A percentile compares a stretch with the other conserved stretches of the same genome.
phyloP scores from a whole-genome alignment of 2,888 invertebrate species.

The Lepidonotus clava region DNA sequence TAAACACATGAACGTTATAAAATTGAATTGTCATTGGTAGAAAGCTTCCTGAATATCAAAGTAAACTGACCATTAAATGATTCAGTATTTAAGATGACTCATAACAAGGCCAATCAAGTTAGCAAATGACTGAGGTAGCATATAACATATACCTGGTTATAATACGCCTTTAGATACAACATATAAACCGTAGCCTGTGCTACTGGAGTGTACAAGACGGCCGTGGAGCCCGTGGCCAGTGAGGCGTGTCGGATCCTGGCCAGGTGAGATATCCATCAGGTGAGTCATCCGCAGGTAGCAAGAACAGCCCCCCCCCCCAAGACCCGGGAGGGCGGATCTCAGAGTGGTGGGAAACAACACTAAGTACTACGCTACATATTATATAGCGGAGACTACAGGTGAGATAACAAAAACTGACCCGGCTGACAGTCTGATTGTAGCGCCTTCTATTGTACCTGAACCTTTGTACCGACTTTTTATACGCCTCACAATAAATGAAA shows the following conservation, averaged over 20 bases:
- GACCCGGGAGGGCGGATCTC: neutral
- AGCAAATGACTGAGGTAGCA: too few species aligned
- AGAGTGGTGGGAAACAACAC: conserved; percentile 9
- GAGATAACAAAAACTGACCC: neutral
- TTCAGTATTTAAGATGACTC: too few species aligned
- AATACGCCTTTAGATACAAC: too few species aligned
- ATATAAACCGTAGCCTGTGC: too few species aligned
- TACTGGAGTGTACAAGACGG: too few species aligned
- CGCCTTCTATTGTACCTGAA: neutral
- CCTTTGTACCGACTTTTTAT: neutral
- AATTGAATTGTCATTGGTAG: too few species aligned
- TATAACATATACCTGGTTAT: too few species aligned
- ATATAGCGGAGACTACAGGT: too few species aligned
- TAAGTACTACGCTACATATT: neutral
- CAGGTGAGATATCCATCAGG: conserved; percentile 37
- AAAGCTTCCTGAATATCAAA: too few species aligned
- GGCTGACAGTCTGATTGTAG: neutral
- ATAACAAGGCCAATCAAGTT: too few species aligned
- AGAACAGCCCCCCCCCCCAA: neutral
- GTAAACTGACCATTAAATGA: too few species aligned
- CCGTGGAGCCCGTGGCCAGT: neutral
- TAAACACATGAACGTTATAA: too few species aligned
- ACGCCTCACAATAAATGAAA: neutral
- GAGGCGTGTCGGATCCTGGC: conserved; percentile 44
- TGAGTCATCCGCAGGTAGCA: conserved; percentile 29